These are phyloP conservation scores for Sinocyclocheilus rhinocerous DNA, from an alignment of 2,113 vertebrate species.

Conservation along the genomic window DNA sequence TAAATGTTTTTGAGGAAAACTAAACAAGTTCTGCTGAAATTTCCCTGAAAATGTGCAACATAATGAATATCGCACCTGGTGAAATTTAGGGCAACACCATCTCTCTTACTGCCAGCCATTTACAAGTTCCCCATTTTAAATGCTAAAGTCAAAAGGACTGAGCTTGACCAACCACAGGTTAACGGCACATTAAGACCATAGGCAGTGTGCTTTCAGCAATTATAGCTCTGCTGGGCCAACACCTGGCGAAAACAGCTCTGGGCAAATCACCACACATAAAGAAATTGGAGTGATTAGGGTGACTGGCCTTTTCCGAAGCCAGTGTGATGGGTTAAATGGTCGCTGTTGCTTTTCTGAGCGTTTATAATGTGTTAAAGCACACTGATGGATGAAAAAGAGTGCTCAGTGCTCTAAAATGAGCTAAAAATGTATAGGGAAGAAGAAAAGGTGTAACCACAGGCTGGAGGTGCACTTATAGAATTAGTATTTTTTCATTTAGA, in stretches of 20 bases:
- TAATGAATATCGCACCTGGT: background rate
- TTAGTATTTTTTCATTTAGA: background rate
- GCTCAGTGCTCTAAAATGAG: background rate
- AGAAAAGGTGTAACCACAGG: background rate
- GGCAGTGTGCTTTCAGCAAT: slow-evolving; percentile 31
- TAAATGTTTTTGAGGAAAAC: background rate
- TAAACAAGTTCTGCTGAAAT: background rate
- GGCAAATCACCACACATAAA: slow-evolving; percentile 10
- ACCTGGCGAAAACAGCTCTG: slow-evolving; percentile 1
- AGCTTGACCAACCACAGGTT: slow-evolving; percentile 23
- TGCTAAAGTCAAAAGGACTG: slow-evolving; percentile 27
- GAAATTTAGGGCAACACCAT: slow-evolving; percentile 1
- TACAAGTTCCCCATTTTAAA: background rate
- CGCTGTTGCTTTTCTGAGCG: slow-evolving; percentile 7
- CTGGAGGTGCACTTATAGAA: background rate
- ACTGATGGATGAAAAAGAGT: slow-evolving; percentile 5
- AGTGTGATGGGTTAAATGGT: background rate
- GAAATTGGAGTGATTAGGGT: slow-evolving; percentile 40
- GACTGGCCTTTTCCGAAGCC: slow-evolving; percentile 1
- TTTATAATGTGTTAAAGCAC: slow-evolving; percentile 5
- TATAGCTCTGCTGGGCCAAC: slow-evolving; percentile 30
- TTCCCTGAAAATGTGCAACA: background rate
- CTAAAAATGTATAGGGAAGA: background rate
- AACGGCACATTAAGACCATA: slow-evolving; percentile 13
- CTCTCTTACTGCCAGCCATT: slow-evolving; percentile 14